Evolutionary conservation across 2,113 vertebrate genomes (phyloP).

Genomic region (Oncorhynchus nerka): DNA sequence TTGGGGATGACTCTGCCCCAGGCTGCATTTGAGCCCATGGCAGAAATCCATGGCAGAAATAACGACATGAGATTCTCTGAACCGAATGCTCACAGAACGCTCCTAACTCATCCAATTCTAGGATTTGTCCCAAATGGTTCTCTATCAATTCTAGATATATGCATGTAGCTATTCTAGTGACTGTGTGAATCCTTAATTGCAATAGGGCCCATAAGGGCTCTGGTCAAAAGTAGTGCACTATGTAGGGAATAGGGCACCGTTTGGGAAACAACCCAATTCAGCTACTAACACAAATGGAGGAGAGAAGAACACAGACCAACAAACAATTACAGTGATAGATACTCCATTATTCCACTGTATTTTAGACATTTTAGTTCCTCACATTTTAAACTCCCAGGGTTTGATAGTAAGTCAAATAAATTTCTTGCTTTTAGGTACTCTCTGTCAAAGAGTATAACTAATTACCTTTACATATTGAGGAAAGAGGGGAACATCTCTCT

Average conservation of each 20-base stretch:
- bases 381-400: slow-evolving; percentile 38
- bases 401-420: slow-evolving; percentile 39
- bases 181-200: too few species aligned
- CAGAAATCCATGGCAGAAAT: slow-evolving; percentile 11
- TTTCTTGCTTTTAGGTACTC: slow-evolving; percentile 36
- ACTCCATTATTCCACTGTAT: slow-evolving; percentile 31
- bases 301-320: slow-evolving; percentile 27
- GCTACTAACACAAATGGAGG: background rate
- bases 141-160: too few species aligned
- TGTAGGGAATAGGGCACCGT: too few species aligned
- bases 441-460: slow-evolving; percentile 20
- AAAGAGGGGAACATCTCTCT: too few species aligned
- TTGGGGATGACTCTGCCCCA: slow-evolving; percentile 4
- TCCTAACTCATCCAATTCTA: background rate
- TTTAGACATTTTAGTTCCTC: slow-evolving; percentile 36
- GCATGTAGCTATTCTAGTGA: too few species aligned
- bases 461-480: slow-evolving; percentile 3
- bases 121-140: too few species aligned
- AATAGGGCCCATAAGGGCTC: too few species aligned
- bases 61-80: background rate
- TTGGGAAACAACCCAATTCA: too few species aligned
- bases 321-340: slow-evolving; percentile 43
- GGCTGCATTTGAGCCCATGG: slow-evolving; percentile 21
- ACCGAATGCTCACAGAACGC: background rate
- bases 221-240: too few species aligned